These are phyloP conservation scores for Eretmochelys imbricata DNA, from an alignment of 2,113 vertebrate species.

Conservation along the genomic window DNA sequence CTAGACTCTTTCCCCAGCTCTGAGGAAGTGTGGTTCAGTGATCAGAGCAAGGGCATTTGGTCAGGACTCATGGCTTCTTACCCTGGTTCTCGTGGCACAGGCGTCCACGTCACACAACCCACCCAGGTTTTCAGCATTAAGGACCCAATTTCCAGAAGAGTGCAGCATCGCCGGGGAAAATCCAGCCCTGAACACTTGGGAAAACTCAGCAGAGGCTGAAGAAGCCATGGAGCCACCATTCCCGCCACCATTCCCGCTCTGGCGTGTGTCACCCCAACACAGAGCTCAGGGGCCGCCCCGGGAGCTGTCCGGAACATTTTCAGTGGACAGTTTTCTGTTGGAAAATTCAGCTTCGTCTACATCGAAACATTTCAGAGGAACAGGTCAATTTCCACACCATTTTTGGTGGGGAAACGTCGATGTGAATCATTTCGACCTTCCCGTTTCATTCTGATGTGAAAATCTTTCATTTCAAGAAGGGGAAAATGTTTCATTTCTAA, in stretches of 20 bases:
- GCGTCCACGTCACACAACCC: neutral
- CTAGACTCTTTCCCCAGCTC: neutral
- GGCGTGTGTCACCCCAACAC: accelerated
- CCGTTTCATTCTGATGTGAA: neutral
- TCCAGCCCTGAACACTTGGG: neutral
- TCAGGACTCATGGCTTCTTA: neutral
- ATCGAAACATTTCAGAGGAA: neutral
- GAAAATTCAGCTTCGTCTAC: accelerated
- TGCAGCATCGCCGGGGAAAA: neutral
- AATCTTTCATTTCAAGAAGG: neutral
- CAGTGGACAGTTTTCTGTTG: neutral
- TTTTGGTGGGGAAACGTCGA: neutral
- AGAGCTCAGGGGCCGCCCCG: accelerated
- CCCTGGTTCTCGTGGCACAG: neutral
- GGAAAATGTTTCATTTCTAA: neutral
- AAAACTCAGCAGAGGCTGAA: neutral
- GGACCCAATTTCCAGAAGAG: neutral
- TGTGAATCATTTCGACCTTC: neutral
- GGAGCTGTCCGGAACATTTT: neutral
- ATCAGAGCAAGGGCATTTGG: neutral
- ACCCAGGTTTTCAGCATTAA: neutral
- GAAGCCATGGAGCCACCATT: neutral
- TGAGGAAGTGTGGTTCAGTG: neutral
- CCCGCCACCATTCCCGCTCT: neutral
- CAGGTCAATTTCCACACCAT: neutral